These are phyloP conservation scores for Plodia interpunctella DNA, from an alignment of 1,140 invertebrate species.

Conservation along the genomic window DNA sequence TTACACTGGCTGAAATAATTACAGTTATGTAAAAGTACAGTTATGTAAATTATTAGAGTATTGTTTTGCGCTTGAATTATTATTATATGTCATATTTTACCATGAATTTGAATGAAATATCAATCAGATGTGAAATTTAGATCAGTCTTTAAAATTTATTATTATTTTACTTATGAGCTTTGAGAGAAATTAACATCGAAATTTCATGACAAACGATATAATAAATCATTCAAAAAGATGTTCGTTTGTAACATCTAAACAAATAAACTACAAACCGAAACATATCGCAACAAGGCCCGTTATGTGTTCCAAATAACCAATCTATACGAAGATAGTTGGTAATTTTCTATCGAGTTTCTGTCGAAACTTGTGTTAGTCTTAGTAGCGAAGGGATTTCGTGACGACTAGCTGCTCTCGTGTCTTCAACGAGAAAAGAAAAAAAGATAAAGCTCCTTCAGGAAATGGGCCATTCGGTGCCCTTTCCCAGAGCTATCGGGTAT, in stretches of 20 bases:
- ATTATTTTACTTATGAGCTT: too few species aligned
- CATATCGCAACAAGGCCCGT: background rate
- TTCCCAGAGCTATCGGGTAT: conserved; percentile 41
- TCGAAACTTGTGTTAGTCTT: conserved; percentile 30
- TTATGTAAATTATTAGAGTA: too few species aligned
- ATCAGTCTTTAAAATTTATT: background rate
- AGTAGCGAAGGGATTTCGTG: conserved; percentile 24
- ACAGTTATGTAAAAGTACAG: too few species aligned
- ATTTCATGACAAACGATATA: background rate
- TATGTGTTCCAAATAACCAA: conserved; percentile 4
- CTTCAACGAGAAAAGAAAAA: conserved; percentile 31
- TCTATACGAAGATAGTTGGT: conserved; percentile 1
- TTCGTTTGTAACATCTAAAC: background rate
- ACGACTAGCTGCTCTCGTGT: conserved; percentile 21
- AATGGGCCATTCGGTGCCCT: conserved; percentile 46
- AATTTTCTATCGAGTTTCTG: conserved; percentile 19
- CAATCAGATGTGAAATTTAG: background rate
- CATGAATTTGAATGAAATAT: too few species aligned
- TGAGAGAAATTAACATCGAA: too few species aligned
- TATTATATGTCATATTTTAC: too few species aligned
- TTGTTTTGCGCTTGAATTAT: too few species aligned
- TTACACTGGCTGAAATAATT: too few species aligned
- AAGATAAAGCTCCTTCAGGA: conserved; percentile 44
- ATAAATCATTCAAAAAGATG: background rate
- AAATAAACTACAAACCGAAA: background rate